Base-by-base conservation (phyloP, 2,113 vertebrate species). In the Meles meles region DNA sequence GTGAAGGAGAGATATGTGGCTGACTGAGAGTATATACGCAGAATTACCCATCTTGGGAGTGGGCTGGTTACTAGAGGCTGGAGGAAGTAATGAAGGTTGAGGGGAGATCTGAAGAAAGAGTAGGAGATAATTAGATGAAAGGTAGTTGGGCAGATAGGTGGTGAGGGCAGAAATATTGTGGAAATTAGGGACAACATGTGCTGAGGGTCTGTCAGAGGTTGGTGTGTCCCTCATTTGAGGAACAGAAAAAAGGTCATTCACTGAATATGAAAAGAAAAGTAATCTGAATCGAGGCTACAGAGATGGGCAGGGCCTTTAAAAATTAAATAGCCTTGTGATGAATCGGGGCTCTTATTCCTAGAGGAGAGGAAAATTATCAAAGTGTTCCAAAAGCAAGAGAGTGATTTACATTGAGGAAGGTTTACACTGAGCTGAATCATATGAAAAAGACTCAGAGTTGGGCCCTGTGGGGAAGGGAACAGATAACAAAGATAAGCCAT, bases 371-470 rank as follows among this genome's bases (percentile, higher is more conserved):
- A 87, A 49, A 42, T 77, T 39, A 57, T 87, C 20, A 71, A 65
- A 71, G 52, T 81, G 85, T 85, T 96, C 89, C 67, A 90, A 79
- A 88, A 96, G 67, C 61, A 81, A 82, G 10, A 79, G 37, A 83
- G 10, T 84, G 74, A 77, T 47, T 77, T 77, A 47, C 74, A 47
- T 29, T 31, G 42, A 29, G 74, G 44, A 14, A 77, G 14, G 74
- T 84, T 79, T 74, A 80, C 5, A 25, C 1, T 31, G 21, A 61
- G 21, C 29, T 95, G 59, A 80, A 55, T 57, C 71, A 31, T 42
- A 74, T 4, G 27, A 69, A 76, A 44, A 89, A 88, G 61, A 82
- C 42, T 92, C n/a, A 57, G 25, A 63, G 21, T 65, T 96, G 55
- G 47, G 42, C 18, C 55, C 67, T 83, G 4, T 69, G 83, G 55